Percentiles rank a stretch among this genome's conserved stretches.
phyloP scores from a whole-genome alignment of 2,888 invertebrate genomes.

The Ornithoptera alexandrae region DNA sequence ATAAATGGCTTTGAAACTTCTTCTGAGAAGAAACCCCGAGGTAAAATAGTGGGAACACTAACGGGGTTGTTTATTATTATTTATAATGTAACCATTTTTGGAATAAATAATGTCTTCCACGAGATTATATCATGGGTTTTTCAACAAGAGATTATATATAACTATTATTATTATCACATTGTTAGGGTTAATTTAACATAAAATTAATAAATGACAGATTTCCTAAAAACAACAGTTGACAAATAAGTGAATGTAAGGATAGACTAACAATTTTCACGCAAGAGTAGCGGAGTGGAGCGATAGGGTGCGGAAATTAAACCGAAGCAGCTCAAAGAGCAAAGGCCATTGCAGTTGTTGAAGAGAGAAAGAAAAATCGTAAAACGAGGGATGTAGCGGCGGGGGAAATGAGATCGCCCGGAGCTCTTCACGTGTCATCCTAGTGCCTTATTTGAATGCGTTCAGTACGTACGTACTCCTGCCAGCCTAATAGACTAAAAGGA shows the following conservation, averaged over 20 bases:
- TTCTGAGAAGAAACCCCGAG: too few relatives aligned
- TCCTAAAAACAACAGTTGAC: background rate
- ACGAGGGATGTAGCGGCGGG: slow-evolving; percentile 7
- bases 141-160: too few relatives aligned
- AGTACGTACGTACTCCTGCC: background rate
- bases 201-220: background rate
- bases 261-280: slow-evolving; percentile 22
- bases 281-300: slow-evolving; percentile 6
- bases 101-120: too few relatives aligned
- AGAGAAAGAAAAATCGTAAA: slow-evolving; percentile 9
- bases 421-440: slow-evolving; percentile 17
- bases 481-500: too few relatives aligned
- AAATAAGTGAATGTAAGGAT: slow-evolving; percentile 13
- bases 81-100: too few relatives aligned
- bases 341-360: slow-evolving; percentile 6
- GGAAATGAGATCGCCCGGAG: slow-evolving; percentile 21
- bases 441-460: slow-evolving; percentile 17
- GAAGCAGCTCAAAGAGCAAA: slow-evolving; percentile 9
- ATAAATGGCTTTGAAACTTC: too few relatives aligned
- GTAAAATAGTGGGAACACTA: too few relatives aligned
- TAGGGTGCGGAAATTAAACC: slow-evolving; percentile 19
- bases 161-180: too few relatives aligned
- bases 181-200: background rate
- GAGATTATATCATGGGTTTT: too few relatives aligned
- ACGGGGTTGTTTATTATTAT: too few relatives aligned